Base-by-base conservation (phyloP, 2,797 vertebrate genomes). In the Ispidina lecontei region DNA sequence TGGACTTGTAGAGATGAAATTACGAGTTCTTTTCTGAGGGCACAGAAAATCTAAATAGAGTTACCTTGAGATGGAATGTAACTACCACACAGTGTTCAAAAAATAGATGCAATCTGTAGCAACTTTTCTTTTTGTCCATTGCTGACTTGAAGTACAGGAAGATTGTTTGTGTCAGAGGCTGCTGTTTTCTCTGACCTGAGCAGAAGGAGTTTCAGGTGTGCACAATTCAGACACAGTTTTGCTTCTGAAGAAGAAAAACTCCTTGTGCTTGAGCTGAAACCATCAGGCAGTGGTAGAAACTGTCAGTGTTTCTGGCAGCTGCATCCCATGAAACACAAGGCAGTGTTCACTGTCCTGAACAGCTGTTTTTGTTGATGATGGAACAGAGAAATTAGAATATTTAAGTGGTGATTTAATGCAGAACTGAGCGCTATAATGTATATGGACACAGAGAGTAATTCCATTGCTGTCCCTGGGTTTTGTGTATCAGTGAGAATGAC, bases 381-480 rank as follows among this genome's bases (percentile, higher is more conserved):
- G 16, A 67, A 59, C 22, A 62, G 62, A 75, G 28, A 49, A 39
- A 22, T 85, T 44, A 29, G 28, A 52, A 4, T 64, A 29, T 25
- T 6, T 17, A 2, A 10, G 11, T 55, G 20, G 8, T 77, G 19
- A 25, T 37, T 22, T 39, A 31, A 39, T 62, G 20, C 26, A 54
- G 58, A 64, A 20, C 7, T 3, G 12, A 51, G 9, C 37, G 15
- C 15, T 75, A 9, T 6, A 25, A 65, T n/a, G 5, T 17, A 12
- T 46, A 16, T 29, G 26, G 59, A 19, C 47, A 17, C 20, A 71
- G n/a, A 29, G 82, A 29, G 9, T 28, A 75, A 10, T 17, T 43
- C 0, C 2, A 12, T 43, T 64, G 5, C 41, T 39, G 29, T 33
- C 13, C 6, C 10, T 58, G 0, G 0, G 2, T 3, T 19, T 75